These are phyloP conservation scores for Clarias magur DNA, from an alignment of 2,113 vertebrate genomes.

Conservation along the genomic window DNA sequence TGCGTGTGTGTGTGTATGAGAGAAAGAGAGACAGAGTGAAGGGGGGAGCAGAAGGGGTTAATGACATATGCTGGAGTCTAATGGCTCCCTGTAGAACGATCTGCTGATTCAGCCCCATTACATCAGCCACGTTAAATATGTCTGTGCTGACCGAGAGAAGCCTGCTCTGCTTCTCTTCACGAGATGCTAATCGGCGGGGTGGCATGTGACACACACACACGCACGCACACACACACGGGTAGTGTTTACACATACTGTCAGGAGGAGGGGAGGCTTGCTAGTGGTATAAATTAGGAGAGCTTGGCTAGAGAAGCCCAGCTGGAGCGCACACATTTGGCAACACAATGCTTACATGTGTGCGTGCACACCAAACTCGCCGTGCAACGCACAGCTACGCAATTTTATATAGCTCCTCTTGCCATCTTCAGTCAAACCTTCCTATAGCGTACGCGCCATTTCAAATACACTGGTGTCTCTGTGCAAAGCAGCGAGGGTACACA, in stretches of 20 bases:
- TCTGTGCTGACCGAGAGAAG: slow-evolving; percentile 76
- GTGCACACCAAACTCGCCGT: neutral
- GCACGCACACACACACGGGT: slow-evolving; percentile 43
- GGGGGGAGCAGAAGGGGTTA: slow-evolving; percentile 77
- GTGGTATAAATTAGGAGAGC: slow-evolving; percentile 71
- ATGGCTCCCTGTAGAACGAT: slow-evolving; percentile 82
- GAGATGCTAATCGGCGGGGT: slow-evolving; percentile 73
- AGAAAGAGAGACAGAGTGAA: neutral
- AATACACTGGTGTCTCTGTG: slow-evolving; percentile 17
- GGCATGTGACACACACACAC: slow-evolving; percentile 61
- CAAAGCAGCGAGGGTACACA: neutral
- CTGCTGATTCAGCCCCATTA: slow-evolving; percentile 86
- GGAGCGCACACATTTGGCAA: slow-evolving; percentile 50
- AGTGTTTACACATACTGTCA: slow-evolving; percentile 66
- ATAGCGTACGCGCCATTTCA: neutral
- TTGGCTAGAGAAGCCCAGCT: slow-evolving; percentile 72
- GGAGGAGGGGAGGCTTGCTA: slow-evolving; percentile 62
- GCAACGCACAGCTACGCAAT: neutral
- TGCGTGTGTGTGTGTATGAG: slow-evolving; percentile 12
- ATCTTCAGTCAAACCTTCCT: neutral
- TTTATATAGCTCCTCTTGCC: neutral
- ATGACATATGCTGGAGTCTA: slow-evolving; percentile 78
- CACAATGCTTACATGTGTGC: slow-evolving; percentile 23
- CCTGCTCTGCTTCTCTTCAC: slow-evolving; percentile 76
- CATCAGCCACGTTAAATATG: slow-evolving; percentile 85